Evolutionary conservation across 2,797 vertebrate species (phyloP), one percentile per base, ranked within the genome.

Genomic region (Ataeniobius toweri): DNA sequence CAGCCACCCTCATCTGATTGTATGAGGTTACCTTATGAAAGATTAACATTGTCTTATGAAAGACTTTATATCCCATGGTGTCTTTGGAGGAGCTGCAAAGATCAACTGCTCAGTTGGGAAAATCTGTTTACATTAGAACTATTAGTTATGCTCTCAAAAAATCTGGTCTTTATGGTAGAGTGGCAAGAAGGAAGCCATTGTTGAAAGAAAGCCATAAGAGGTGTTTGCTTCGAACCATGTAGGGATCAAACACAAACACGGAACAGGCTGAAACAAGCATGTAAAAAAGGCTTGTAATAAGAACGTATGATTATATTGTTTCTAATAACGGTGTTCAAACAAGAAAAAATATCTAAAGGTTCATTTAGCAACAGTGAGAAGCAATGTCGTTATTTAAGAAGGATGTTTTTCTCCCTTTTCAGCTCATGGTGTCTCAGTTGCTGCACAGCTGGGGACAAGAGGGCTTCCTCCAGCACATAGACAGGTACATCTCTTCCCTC

Each of bases 361-460:
- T 55, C 65, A 71, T 75, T n/a, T n/a, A 73, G 8, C n/a, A 5
- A 12, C 18, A 26, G n/a, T 41, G 6, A 36, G 41, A 20, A 26
- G 63, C 9, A 46, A 56, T n/a, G 13, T n/a, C 22, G 1, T 24
- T 5, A 18, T 61, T 10, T 50, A 76, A 82, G 48, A 13, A 50
- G 6, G 24, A 24, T 39, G 0, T 67, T n/a, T 26, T 79, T 41
- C 67, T 68, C 77, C 46, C 67, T 69, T 69, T 71, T 63, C 87
- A 99, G 98, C 88, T 98, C 75, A 93, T 99, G 94, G 85, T 97
- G 85, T 94, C 91, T 72, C 94, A 98, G 86, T 92, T 99, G 83
- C 92, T 99, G 83, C 94, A 98, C 56, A 92, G 92, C 4, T 99
- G 98, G 98, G 97, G 97, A 80, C 91, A 96, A 85, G 94, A 96